Conservation (phyloP, 1,140 invertebrate species). For the Cyclina sinensis region DNA sequence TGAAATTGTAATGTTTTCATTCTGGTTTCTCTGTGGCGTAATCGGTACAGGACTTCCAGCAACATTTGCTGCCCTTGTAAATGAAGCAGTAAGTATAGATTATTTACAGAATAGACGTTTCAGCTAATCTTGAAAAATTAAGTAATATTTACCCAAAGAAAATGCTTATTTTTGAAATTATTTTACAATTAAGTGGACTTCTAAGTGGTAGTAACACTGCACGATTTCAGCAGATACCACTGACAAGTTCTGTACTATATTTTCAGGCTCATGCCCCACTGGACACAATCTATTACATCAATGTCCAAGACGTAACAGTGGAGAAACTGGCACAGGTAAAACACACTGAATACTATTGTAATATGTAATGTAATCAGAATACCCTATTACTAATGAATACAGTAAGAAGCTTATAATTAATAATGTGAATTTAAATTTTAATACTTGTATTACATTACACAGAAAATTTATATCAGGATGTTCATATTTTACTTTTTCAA, state of each 20-base stretch:
- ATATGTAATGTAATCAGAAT: neutral
- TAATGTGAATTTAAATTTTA: too few species aligned
- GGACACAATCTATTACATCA: conserved; percentile 47
- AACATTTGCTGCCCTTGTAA: conserved; percentile 21
- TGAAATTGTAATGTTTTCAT: conserved; percentile 1
- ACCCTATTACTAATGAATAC: neutral
- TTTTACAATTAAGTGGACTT: too few species aligned
- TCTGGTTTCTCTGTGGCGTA: neutral
- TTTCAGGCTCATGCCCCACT: conserved; percentile 60
- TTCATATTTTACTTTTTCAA: too few species aligned
- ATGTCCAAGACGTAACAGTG: conserved; percentile 36
- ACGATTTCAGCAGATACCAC: neutral
- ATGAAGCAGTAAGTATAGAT: conserved; percentile 30
- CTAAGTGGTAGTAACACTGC: neutral
- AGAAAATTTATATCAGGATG: too few species aligned
- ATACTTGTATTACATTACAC: too few species aligned
- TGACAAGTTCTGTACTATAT: too few species aligned
- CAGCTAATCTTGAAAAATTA: too few species aligned
- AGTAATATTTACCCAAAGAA: too few species aligned
- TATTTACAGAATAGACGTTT: too few species aligned
- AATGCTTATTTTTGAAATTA: too few species aligned
- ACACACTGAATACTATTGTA: neutral
- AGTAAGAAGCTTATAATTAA: too few species aligned
- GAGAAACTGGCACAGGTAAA: conserved; percentile 59
- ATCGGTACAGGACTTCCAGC: neutral